Conservation (phyloP, 2,888 invertebrate genomes). For the Dicyrtoma fusca region DNA sequence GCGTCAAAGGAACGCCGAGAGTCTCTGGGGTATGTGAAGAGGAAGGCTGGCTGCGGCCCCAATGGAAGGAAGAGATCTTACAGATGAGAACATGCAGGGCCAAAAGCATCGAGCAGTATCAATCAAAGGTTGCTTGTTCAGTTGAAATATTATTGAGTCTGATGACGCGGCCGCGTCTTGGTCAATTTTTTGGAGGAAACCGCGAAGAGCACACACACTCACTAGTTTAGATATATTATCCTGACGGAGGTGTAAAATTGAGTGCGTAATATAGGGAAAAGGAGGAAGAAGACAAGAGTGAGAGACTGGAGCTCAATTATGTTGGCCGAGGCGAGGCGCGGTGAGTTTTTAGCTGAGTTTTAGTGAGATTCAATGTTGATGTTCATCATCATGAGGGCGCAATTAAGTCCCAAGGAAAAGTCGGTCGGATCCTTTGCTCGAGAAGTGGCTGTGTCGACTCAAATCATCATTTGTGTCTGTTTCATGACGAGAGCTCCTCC, state of each 20-base stretch:
- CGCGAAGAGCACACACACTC: no score
- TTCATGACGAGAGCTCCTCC: constrained; percentile 25
- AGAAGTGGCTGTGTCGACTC: constrained; percentile 51
- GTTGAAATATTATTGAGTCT: constrained; percentile 26
- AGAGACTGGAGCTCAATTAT: constrained; percentile 33
- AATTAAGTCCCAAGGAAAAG: constrained; percentile 44
- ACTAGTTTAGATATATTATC: constrained; percentile 12
- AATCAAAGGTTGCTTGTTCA: constrained; percentile 33
- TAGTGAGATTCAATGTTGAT: constrained; percentile 30
- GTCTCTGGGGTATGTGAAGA: neutral
- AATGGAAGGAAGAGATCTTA: constrained; percentile 12
- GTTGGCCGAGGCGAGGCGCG: constrained; percentile 14
- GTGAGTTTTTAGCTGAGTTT: constrained; percentile 25
- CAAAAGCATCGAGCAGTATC: constrained; percentile 33
- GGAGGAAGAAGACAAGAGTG: neutral
- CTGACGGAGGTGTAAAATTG: neutral
- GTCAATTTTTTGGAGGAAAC: constrained; percentile 17
- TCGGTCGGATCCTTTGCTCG: constrained; percentile 39
- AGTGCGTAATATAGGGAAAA: constrained; percentile 7
- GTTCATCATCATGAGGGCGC: constrained; percentile 46
- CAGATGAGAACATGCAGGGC: neutral
- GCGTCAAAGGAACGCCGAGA: no score
- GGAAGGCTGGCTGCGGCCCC: neutral
- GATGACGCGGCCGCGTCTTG: constrained; percentile 10
- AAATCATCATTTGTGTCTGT: constrained; percentile 56